phyloP scores from a whole-genome alignment of 2,113 vertebrate genomes.

The Tetrao urogallus region DNA sequence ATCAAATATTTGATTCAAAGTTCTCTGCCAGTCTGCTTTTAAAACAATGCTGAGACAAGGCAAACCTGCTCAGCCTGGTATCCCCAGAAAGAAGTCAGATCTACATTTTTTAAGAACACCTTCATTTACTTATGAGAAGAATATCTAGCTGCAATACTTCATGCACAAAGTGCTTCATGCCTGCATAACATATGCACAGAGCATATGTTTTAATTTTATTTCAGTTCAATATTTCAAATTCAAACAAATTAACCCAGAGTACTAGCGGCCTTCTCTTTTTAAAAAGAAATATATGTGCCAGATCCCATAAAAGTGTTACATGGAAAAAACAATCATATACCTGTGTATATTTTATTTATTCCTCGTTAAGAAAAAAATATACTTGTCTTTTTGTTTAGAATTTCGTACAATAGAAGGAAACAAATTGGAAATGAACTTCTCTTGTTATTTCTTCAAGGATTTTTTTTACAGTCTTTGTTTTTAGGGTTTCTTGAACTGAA shows the following conservation, averaged over 20 bases:
- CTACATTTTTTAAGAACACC: constrained; percentile 3
- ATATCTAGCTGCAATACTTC: neutral
- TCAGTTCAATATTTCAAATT: constrained; percentile 40
- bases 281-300: neutral
- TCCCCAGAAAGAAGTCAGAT: neutral
- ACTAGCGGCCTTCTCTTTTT: neutral
- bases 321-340: constrained; percentile 7
- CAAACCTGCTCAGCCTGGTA: neutral
- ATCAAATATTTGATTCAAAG: neutral
- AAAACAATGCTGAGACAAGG: neutral
- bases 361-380: constrained; percentile 41
- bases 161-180: neutral
- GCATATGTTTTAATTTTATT: constrained; percentile 52
- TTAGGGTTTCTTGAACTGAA: neutral
- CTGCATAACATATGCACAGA: neutral
- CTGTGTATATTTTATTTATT: neutral
- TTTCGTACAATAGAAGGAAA: constrained; percentile 59
- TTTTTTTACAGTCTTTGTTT: neutral
- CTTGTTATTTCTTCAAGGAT: neutral
- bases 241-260: constrained; percentile 43
- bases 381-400: constrained; percentile 63
- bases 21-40: neutral
- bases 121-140: constrained; percentile 14
- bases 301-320: neutral
- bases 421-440: constrained; percentile 40